These are phyloP conservation scores for Ganaspis sp. DNA, from an alignment of 1,140 invertebrate genomes.

Conservation along the genomic window DNA sequence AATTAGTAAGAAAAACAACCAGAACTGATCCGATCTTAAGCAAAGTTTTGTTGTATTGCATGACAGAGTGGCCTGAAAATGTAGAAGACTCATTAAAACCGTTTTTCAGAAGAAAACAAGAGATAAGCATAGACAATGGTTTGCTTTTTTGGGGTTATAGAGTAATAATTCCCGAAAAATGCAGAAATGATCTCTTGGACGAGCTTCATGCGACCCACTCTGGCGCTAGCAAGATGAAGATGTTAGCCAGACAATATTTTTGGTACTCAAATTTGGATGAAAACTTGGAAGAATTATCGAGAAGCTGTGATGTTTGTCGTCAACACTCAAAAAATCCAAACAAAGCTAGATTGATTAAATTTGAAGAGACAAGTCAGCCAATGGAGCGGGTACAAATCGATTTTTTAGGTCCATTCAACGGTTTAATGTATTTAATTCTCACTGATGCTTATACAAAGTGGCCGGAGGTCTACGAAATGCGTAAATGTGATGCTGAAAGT, in stretches of 20 bases:
- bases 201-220: slow-evolving; percentile 55
- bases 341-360: slow-evolving; percentile 32
- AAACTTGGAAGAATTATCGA: slow-evolving; percentile 49
- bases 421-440: slow-evolving; percentile 52
- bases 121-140: slow-evolving; percentile 34
- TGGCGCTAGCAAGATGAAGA: slow-evolving; percentile 57
- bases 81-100: slow-evolving; percentile 29
- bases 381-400: slow-evolving; percentile 57
- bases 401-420: slow-evolving; percentile 53
- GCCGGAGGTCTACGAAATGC: slow-evolving; percentile 54
- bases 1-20: slow-evolving; percentile 41
- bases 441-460: slow-evolving; percentile 58
- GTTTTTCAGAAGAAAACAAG: slow-evolving; percentile 25
- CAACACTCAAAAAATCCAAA: slow-evolving; percentile 9
- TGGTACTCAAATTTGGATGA: slow-evolving; percentile 59
- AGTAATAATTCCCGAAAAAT: slow-evolving; percentile 48
- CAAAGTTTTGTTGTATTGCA: slow-evolving; percentile 42
- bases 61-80: slow-evolving; percentile 43
- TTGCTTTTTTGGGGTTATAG: slow-evolving; percentile 42
- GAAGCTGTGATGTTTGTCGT: slow-evolving; percentile 38
- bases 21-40: slow-evolving; percentile 36
- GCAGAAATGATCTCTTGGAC: slow-evolving; percentile 44
- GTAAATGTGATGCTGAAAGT: slow-evolving; percentile 37
- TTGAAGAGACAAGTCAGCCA: slow-evolving; percentile 1
- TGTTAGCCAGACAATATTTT: slow-evolving; percentile 49